Conservation (phyloP, 53 echinoderm and acorn worm genomes). For the Holothuria leucospilota region DNA sequence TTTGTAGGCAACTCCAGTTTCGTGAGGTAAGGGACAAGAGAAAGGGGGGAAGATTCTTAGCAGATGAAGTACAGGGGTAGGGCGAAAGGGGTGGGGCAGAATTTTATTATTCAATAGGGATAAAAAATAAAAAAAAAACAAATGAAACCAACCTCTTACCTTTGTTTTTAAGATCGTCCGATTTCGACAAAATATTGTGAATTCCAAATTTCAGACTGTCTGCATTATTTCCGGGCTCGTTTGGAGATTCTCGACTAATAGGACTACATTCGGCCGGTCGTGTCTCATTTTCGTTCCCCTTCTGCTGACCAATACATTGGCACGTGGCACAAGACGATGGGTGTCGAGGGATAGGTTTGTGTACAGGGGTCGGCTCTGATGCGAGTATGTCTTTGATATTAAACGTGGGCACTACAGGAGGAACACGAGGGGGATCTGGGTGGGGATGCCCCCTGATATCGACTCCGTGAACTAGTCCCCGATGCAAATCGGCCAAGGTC, state of each 20-base stretch:
- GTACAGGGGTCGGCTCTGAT: slow-evolving; percentile 74
- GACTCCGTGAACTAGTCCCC: slow-evolving; percentile 44
- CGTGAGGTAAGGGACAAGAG: too few species aligned
- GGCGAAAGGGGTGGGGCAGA: too few species aligned
- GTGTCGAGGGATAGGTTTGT: slow-evolving; percentile 90
- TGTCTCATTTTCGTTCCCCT: background rate
- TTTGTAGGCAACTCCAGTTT: too few species aligned
- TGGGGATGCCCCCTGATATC: slow-evolving; percentile 26
- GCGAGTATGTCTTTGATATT: slow-evolving; percentile 88
- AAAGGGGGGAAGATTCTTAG: too few species aligned
- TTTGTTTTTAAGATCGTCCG: slow-evolving; percentile 26
- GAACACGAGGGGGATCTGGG: slow-evolving; percentile 47
- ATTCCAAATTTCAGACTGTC: slow-evolving; percentile 50
- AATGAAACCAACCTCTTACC: background rate
- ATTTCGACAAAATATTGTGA: slow-evolving; percentile 35
- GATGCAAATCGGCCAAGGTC: slow-evolving; percentile 15
- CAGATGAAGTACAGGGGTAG: too few species aligned
- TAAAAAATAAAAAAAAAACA: too few species aligned
- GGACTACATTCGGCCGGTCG: background rate
- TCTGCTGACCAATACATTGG: slow-evolving; percentile 72
- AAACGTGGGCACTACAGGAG: slow-evolving; percentile 67
- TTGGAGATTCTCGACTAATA: slow-evolving; percentile 12
- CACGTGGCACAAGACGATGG: slow-evolving; percentile 90
- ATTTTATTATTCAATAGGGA: too few species aligned
- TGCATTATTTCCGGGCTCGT: slow-evolving; percentile 4